These are phyloP conservation scores for Esox masquinongy DNA, from an alignment of 2,797 vertebrate genomes.

Conservation along the genomic window DNA sequence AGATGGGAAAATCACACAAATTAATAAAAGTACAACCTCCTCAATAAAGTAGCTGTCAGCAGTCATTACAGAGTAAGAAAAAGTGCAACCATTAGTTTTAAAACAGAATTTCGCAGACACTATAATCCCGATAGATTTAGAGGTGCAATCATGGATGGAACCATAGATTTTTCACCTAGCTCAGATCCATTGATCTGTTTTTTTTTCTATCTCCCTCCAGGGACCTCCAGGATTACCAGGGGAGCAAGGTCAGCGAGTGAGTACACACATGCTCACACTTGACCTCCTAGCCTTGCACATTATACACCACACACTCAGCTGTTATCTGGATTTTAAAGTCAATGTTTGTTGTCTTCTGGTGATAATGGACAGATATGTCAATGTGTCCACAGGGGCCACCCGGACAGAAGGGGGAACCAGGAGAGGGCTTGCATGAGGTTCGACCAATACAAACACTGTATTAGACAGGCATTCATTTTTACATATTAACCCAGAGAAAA, in stretches of 20 bases:
- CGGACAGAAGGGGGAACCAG: slow-evolving; percentile 86
- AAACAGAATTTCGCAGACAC: too few species aligned
- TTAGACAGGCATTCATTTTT: background rate
- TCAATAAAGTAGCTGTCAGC: too few species aligned
- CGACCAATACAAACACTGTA: background rate
- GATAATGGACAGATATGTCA: background rate
- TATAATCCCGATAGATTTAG: too few species aligned
- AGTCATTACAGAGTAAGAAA: too few species aligned
- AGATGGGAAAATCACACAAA: too few species aligned
- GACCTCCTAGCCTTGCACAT: background rate
- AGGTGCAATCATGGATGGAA: too few species aligned
- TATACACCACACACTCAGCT: background rate
- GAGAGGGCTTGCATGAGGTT: slow-evolving; percentile 81
- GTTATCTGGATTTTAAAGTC: background rate
- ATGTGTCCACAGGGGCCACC: slow-evolving; percentile 74
- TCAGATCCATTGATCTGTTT: too few species aligned
- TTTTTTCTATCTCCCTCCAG: slow-evolving; percentile 64
- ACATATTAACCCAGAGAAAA: background rate
- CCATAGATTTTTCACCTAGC: too few species aligned
- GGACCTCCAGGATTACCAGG: slow-evolving; percentile 76
- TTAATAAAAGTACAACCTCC: too few species aligned
- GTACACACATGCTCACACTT: slow-evolving; percentile 54
- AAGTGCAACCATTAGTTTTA: too few species aligned
- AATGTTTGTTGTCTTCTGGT: slow-evolving; percentile 20
- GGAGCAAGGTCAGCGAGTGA: slow-evolving; percentile 80